phyloP scores from a whole-genome alignment of 2,113 vertebrate species.

The Tetrao urogallus region DNA sequence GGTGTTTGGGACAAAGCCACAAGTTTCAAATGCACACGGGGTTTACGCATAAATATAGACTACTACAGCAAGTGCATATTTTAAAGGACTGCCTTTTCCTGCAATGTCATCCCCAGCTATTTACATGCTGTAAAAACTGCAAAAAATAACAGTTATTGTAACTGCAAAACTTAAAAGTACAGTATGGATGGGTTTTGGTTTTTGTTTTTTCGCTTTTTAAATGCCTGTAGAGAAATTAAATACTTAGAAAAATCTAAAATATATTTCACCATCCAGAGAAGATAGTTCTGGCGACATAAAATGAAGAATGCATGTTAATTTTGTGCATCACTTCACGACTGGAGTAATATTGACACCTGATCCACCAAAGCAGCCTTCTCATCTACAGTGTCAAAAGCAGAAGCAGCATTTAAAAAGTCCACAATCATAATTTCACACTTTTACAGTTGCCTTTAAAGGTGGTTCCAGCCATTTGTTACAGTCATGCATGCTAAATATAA shows the following conservation, averaged over 20 bases:
- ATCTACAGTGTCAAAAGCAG: neutral
- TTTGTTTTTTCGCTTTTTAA: neutral
- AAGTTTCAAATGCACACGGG: neutral
- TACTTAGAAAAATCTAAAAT: neutral
- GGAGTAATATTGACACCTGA: neutral
- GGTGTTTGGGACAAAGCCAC: neutral
- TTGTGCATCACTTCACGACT: neutral
- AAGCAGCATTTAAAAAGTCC: neutral
- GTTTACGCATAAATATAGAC: neutral
- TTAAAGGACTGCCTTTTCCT: neutral
- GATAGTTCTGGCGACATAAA: neutral
- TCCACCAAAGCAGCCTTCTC: neutral
- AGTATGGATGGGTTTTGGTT: neutral
- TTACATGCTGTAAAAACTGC: slow-evolving; percentile 7
- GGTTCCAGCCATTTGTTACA: neutral
- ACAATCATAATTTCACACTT: neutral
- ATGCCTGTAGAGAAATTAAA: neutral
- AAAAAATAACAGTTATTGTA: slow-evolving; percentile 22
- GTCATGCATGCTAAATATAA: neutral
- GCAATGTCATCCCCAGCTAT: neutral
- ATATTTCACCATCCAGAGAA: neutral
- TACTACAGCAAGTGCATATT: neutral
- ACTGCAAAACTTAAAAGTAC: slow-evolving; percentile 25
- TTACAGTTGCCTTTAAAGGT: neutral
- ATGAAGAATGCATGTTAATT: neutral